These are phyloP conservation scores for Apostichopus leukothele DNA, from an alignment of 53 echinoderm and acorn worm genomes.

Conservation along the genomic window DNA sequence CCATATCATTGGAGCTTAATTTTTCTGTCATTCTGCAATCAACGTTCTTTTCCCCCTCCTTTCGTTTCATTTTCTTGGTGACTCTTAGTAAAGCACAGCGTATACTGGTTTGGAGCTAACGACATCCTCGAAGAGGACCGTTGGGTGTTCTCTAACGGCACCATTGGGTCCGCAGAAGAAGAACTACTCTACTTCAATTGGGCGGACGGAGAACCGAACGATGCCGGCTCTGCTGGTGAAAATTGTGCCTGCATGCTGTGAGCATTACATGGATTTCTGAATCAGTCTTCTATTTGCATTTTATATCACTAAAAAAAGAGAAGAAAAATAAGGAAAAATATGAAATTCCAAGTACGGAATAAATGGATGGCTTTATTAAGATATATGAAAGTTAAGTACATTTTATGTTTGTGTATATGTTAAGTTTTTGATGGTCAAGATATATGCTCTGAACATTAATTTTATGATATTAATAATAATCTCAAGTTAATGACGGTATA, in stretches of 20 bases:
- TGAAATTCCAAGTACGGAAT: neutral
- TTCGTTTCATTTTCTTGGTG: too few relatives aligned
- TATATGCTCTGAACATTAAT: too few relatives aligned
- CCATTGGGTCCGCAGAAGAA: slow-evolving; percentile 24
- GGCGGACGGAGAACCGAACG: slow-evolving; percentile 64
- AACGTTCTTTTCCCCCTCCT: too few relatives aligned
- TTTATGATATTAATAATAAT: too few relatives aligned
- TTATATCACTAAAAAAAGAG: too few relatives aligned
- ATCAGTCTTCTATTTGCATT: neutral
- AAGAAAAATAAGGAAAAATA: neutral
- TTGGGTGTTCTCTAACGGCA: slow-evolving; percentile 63
- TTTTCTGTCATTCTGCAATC: too few relatives aligned
- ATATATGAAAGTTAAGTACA: too few relatives aligned
- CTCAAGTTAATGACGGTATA: too few relatives aligned
- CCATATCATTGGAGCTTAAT: too few relatives aligned
- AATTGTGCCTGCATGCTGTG: slow-evolving; percentile 63
- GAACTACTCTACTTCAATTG: slow-evolving; percentile 53
- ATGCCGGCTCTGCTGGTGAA: slow-evolving; percentile 56
- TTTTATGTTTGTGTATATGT: too few relatives aligned
- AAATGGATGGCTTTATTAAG: too few relatives aligned
- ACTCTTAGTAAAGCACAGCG: slow-evolving; percentile 20
- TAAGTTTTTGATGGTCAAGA: too few relatives aligned
- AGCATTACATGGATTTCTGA: slow-evolving; percentile 20
- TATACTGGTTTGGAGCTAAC: slow-evolving; percentile 68
- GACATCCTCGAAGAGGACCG: slow-evolving; percentile 48